Evolutionary conservation across 1,140 invertebrate species (phyloP).

Genomic region (Meloidogyne floridensis): DNA sequence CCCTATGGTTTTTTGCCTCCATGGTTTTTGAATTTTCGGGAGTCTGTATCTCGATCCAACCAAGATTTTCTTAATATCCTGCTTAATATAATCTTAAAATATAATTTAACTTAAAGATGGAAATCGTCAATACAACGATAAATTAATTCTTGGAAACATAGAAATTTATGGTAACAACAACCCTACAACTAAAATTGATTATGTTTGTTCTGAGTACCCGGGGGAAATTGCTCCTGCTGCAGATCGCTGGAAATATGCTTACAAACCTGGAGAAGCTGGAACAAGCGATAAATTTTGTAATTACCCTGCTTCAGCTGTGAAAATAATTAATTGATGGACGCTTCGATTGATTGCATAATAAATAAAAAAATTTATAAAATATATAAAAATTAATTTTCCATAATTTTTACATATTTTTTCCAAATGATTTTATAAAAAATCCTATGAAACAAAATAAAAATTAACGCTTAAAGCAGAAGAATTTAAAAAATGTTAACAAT

Average conservation of each 20-base stretch:
- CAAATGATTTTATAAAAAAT: too few species aligned
- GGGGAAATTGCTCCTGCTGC: not conserved
- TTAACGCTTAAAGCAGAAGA: too few species aligned
- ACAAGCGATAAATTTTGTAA: not conserved
- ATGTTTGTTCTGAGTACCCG: not conserved
- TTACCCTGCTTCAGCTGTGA: not conserved
- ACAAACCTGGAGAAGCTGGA: not conserved
- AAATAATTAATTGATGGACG: not conserved
- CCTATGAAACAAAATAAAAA: too few species aligned
- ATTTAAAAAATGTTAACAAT: too few species aligned
- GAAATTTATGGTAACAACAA: not conserved
- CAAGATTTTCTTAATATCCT: too few species aligned
- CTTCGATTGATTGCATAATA: too few species aligned
- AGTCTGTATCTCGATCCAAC: not conserved
- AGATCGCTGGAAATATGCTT: not conserved
- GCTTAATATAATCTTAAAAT: too few species aligned
- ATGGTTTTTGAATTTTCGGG: too few species aligned
- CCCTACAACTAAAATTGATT: not conserved
- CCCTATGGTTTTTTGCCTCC: too few species aligned
- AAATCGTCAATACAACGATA: not conserved
- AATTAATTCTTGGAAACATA: not conserved
- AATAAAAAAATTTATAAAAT: too few species aligned
- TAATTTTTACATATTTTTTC: too few species aligned
- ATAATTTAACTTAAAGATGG: not conserved
- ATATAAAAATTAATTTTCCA: too few species aligned